phyloP scores from a whole-genome alignment of 2,888 invertebrate species.

The Alsophila aescularia region DNA sequence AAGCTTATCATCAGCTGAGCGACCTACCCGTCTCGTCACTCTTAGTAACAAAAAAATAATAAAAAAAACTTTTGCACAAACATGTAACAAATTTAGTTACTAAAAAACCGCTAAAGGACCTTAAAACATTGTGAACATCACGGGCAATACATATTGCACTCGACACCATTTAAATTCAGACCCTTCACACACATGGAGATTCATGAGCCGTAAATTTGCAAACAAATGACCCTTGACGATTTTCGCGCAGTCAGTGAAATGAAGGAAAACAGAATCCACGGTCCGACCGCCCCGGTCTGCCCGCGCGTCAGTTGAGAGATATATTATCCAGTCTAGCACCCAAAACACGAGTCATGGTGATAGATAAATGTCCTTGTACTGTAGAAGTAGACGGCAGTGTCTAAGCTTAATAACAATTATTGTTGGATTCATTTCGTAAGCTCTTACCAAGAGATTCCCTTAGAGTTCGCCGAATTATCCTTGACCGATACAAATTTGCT shows the following conservation, averaged over 20 bases:
- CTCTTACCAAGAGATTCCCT: neutral
- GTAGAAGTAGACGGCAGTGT: neutral
- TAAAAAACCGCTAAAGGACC: slow-evolving; percentile 1
- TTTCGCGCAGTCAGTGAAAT: slow-evolving; percentile 74
- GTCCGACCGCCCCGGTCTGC: slow-evolving; percentile 43
- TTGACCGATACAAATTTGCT: too few species aligned
- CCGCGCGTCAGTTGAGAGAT: slow-evolving; percentile 54
- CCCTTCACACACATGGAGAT: slow-evolving; percentile 65
- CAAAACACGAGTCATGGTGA: slow-evolving; percentile 56
- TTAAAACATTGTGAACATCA: slow-evolving; percentile 12
- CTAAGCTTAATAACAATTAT: neutral
- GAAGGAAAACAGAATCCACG: slow-evolving; percentile 69
- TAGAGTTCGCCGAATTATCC: neutral
- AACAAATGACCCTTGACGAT: slow-evolving; percentile 79
- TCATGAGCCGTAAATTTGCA: slow-evolving; percentile 74
- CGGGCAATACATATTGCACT: slow-evolving; percentile 25
- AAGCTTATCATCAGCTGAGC: too few species aligned
- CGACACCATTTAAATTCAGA: slow-evolving; percentile 40
- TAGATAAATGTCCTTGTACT: slow-evolving; percentile 44
- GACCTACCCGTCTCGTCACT: too few species aligned
- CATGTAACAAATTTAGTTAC: neutral
- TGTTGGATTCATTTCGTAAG: neutral
- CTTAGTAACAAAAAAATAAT: too few species aligned
- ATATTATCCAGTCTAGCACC: slow-evolving; percentile 53
- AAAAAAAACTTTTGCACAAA: too few species aligned